These are phyloP conservation scores for Hydrolagus affinis DNA, from an alignment of 2,113 vertebrate species.

Conservation along the genomic window DNA sequence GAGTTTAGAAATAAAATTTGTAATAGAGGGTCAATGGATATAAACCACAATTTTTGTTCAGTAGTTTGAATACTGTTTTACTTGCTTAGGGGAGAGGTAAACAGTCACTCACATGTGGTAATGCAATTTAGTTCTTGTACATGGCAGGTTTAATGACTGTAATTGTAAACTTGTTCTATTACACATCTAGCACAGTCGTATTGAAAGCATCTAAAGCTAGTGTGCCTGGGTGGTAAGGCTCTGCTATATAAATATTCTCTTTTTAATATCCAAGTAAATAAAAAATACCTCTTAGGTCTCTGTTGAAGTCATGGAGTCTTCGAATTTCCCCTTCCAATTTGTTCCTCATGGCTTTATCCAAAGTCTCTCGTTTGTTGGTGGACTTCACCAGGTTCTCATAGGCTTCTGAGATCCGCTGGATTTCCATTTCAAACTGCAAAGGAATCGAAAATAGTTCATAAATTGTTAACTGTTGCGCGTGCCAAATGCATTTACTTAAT, in stretches of 20 bases:
- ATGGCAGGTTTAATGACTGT: too few species aligned
- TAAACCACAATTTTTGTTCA: too few species aligned
- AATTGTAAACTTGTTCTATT: too few species aligned
- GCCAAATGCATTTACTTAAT: background rate
- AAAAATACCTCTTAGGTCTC: conserved; percentile 66
- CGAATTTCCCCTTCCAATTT: conserved; percentile 76
- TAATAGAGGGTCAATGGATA: too few species aligned
- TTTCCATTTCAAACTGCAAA: conserved; percentile 70
- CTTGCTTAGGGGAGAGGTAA: too few species aligned
- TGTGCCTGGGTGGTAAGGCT: background rate
- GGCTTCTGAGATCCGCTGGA: conserved; percentile 70
- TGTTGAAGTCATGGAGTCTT: conserved; percentile 76
- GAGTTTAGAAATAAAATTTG: too few species aligned
- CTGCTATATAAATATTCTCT: background rate
- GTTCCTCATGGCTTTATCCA: conserved; percentile 73
- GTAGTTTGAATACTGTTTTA: too few species aligned
- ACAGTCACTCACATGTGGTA: too few species aligned
- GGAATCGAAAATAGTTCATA: conserved; percentile 23
- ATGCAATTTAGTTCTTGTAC: too few species aligned
- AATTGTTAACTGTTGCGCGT: background rate
- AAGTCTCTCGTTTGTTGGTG: conserved; percentile 68
- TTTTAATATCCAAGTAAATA: background rate
- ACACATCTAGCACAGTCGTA: too few species aligned
- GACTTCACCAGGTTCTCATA: conserved; percentile 74
- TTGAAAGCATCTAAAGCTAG: too few species aligned